Evolutionary conservation across 1,140 invertebrate genomes (phyloP).

Genomic region (Temnothorax nylanderi): DNA sequence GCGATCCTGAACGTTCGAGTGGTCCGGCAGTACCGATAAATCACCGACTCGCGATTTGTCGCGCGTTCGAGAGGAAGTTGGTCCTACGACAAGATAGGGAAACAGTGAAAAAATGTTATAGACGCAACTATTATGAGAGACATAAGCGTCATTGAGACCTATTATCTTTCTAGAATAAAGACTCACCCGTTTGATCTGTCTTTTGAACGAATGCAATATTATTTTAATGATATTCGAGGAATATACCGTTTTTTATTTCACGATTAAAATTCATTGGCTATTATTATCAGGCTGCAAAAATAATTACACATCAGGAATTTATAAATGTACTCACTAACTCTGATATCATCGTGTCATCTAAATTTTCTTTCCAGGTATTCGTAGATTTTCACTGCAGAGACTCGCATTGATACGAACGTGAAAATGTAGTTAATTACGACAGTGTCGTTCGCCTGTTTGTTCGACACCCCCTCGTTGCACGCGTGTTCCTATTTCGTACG

Average conservation of each 20-base stretch:
- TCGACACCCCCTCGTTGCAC: not conserved
- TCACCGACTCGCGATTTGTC: slow-evolving; percentile 68
- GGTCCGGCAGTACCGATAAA: slow-evolving; percentile 56
- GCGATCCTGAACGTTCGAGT: slow-evolving; percentile 58
- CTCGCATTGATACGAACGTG: not conserved
- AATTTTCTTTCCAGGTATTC: not conserved
- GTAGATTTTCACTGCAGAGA: not conserved
- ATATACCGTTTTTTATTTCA: not conserved
- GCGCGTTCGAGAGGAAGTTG: slow-evolving; percentile 58
- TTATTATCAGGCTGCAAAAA: not conserved
- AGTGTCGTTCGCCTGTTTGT: not conserved
- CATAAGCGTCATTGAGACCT: slow-evolving; percentile 3
- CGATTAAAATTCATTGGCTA: not conserved
- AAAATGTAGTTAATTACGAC: slow-evolving; percentile 37
- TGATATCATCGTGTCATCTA: not conserved
- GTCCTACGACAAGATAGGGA: slow-evolving; percentile 17
- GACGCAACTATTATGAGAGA: not conserved
- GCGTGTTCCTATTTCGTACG: slow-evolving; percentile 38
- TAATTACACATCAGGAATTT: not conserved
- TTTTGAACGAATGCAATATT: not conserved
- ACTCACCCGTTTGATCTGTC: not conserved
- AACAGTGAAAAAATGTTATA: slow-evolving; percentile 20
- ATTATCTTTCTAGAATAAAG: not conserved
- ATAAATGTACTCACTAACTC: not conserved
- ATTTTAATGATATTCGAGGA: not conserved